Conservation (phyloP, 1,140 invertebrate genomes). For the Neomicropteryx cornuta region DNA sequence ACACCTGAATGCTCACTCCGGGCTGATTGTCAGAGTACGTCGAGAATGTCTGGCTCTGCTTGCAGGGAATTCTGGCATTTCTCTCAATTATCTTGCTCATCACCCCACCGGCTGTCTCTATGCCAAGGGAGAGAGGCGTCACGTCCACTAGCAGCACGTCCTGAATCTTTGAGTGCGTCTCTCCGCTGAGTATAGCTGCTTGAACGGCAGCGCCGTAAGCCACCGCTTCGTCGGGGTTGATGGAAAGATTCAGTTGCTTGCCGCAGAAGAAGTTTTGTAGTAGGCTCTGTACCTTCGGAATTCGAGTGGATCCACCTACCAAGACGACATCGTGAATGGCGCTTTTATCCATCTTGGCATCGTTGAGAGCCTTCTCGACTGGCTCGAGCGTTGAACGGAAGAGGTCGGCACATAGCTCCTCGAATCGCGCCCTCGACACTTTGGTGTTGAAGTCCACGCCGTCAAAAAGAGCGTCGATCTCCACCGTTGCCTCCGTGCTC, state of each 20-base stretch:
- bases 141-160: conserved; percentile 44
- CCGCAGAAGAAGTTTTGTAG: conserved; percentile 38
- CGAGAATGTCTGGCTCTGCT: conserved; percentile 49
- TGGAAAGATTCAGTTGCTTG: conserved; percentile 40
- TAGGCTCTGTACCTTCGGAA: conserved; percentile 40
- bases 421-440: conserved; percentile 33
- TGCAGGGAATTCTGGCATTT: conserved; percentile 48
- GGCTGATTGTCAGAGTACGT: conserved; percentile 62
- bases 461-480: conserved; percentile 39
- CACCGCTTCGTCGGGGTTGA: conserved; percentile 40
- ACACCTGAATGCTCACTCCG: conserved; percentile 53
- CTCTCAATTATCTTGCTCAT: conserved; percentile 54
- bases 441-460: conserved; percentile 39
- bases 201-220: conserved; percentile 40
- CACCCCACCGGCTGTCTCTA: conserved; percentile 45
- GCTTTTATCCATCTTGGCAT: conserved; percentile 56
- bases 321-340: conserved; percentile 58
- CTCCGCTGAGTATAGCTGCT: conserved; percentile 35
- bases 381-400: conserved; percentile 41
- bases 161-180: conserved; percentile 42
- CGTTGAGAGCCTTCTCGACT: conserved; percentile 49
- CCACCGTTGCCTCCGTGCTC: conserved; percentile 37
- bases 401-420: conserved; percentile 38
- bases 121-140: conserved; percentile 43
- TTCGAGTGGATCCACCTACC: conserved; percentile 59